Evolutionary conservation across 2,888 invertebrate genomes (phyloP), one percentile per base, ranked within the genome.

Genomic region (Zaprionus lineosus): DNA sequence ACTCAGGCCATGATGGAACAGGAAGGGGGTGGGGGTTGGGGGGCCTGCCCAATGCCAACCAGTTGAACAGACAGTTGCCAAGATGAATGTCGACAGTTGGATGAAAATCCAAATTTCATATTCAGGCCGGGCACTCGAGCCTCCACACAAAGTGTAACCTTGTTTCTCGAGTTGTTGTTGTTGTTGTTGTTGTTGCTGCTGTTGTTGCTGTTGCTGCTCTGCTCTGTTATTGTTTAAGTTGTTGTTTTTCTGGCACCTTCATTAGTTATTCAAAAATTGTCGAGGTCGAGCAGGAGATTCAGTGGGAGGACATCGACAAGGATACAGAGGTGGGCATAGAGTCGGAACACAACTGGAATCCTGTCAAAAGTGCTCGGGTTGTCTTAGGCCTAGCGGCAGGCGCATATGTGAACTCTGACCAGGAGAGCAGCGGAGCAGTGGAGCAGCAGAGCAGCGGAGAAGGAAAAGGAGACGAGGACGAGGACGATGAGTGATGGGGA

Each of bases 181-280:
- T 24, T 31, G 46, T 24, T 24, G 26, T 19, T 34, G 28, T 36
- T 37, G 53, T 18, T 37, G 26, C 40, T 50, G 36, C 41, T 24
- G 31, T 26, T 50, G 36, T 9, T 52, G 15, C 11, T 16, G 33
- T 6, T 41, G 33, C 12, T 28, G 19, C 24, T n/a, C 24, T 56
- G 51, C 73, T n/a, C 24, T 56, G 51, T 77, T 84, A 63, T 84
- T 82, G 66, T 84, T 81, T 55, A 55, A 58, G 56, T 77, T 82
- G 64, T 64, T 73, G 70, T 81, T 73, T 61, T 67, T 60, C 67
- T 78, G 75, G 67, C 79, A 85, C 84, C 86, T 83, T 79, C 79
- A 79, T 85, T 79, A 85, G 81, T 85, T 85, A 79, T 85, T 85
- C 79, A 86, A 85, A 83, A 79, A 85, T 83, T 57, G 76, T 83